A percentile compares a stretch with the other conserved stretches of the same genome.
phyloP scores from a whole-genome alignment of 2,888 invertebrate genomes.

The Herminia tarsipennalis region DNA sequence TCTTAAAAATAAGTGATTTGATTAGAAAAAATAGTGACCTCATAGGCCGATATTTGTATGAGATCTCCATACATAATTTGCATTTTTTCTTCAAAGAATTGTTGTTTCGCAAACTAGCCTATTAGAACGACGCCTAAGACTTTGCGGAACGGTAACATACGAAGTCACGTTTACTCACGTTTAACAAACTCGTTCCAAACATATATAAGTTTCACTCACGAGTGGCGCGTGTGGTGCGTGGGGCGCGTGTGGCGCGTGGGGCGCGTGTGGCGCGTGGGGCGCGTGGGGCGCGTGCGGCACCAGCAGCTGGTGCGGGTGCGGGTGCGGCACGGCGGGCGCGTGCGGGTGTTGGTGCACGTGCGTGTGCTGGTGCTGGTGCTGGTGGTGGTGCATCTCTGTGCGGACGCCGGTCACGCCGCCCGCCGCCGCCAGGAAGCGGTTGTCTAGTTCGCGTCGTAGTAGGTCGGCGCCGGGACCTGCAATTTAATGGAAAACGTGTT shows the following conservation, averaged over 20 bases:
- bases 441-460: conserved; percentile 95
- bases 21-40: too few relatives aligned
- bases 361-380: conserved; percentile 92
- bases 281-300: conserved; percentile 89
- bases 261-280: conserved; percentile 91
- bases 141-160: not conserved
- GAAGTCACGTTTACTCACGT: not conserved
- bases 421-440: conserved; percentile 94
- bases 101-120: too few relatives aligned
- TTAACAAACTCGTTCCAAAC: not conserved
- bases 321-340: conserved; percentile 77
- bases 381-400: conserved; percentile 97
- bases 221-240: conserved; percentile 78
- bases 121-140: too few relatives aligned
- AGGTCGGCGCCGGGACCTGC: conserved; percentile 89
- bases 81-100: too few relatives aligned
- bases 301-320: conserved; percentile 81
- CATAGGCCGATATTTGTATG: too few relatives aligned
- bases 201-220: conserved; percentile 63
- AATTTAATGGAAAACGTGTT: conserved; percentile 23
- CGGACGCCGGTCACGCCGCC: conserved; percentile 87
- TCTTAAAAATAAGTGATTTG: too few relatives aligned
- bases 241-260: conserved; percentile 54
- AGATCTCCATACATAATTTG: too few relatives aligned
- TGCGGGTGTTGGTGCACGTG: conserved; percentile 94